These are phyloP conservation scores for Timema cristinae DNA, from an alignment of 2,888 invertebrate species.

Conservation along the genomic window DNA sequence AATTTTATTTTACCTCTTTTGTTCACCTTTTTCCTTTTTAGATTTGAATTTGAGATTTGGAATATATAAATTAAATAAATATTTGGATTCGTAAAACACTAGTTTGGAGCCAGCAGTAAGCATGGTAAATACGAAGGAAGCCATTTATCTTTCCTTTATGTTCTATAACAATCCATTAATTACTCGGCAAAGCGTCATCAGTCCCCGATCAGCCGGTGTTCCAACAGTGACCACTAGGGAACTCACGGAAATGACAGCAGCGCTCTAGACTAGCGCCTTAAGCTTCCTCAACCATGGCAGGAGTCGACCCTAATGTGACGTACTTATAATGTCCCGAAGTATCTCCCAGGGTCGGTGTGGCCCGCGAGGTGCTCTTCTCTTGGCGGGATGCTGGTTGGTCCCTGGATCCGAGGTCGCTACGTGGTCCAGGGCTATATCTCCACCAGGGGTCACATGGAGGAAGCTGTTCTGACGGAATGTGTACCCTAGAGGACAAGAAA, in stretches of 20 bases:
- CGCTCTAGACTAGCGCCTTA: not conserved
- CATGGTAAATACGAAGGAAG: too few relatives aligned
- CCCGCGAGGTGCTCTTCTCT: constrained; percentile 37
- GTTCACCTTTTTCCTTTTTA: too few relatives aligned
- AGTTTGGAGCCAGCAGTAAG: too few relatives aligned
- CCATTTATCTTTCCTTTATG: too few relatives aligned
- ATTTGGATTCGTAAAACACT: too few relatives aligned
- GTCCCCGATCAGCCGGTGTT: too few relatives aligned
- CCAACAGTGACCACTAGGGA: not conserved
- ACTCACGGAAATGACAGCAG: not conserved
- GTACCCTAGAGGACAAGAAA: constrained; percentile 47
- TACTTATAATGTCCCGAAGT: constrained; percentile 58
- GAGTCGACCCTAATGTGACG: constrained; percentile 24
- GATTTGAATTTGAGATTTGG: too few relatives aligned
- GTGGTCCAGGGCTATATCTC: constrained; percentile 59
- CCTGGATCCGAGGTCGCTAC: constrained; percentile 45
- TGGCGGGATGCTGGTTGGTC: constrained; percentile 47
- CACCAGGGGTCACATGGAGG: constrained; percentile 58
- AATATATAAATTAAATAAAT: too few relatives aligned
- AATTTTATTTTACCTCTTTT: too few relatives aligned
- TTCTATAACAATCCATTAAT: too few relatives aligned
- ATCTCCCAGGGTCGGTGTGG: constrained; percentile 47
- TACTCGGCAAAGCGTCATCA: too few relatives aligned
- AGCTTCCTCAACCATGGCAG: constrained; percentile 12
- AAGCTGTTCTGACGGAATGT: constrained; percentile 68